Evolutionary conservation across 2,797 vertebrate species (phyloP), one percentile per base, ranked within the genome.

Genomic region (Scolopax rusticola): DNA sequence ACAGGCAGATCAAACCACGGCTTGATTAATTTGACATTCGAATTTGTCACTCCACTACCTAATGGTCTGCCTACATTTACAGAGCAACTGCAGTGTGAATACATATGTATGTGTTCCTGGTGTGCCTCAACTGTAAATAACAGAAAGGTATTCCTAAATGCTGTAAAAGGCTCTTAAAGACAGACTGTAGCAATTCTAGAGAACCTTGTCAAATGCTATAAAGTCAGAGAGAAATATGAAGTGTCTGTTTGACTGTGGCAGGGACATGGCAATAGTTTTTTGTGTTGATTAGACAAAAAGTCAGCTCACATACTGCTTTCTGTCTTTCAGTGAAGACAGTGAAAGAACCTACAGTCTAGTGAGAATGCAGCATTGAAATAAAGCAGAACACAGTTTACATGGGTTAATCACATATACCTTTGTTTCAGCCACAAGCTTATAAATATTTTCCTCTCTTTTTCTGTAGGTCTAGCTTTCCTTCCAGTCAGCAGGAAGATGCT

Each of bases 11-110:
- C 78, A 96, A 79, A 90, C 56, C 27, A 70, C 0, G 7, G 48
- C 71, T 82, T 90, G 86, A 90, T 95, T 95, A 92, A 93, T 87
- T 65, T 95, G 82, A 68, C 73, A 84, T 83, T 96, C 1, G 0
- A 68, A 74, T 95, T 90, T 94, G 68, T 96, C 78, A 67, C 71
- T 87, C 51, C 9, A 6, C n/a, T 89, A 53, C 51, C 56, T 87
- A 84, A 89, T 28, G 56, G 81, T 59, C 96, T 96, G 77, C 54
- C 80, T 82, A 61, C 24, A 50, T 70, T 89, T 92, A 77, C 36
- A 63, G 51, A 92, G 40, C n/a, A 73, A 77, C 32, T 40, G 60
- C 40, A 51, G 67, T 32, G 53, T 76, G 50, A 90, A 95, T 93
- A 89, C 75, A 92, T 90, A 60, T 75, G 89, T 61, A 71, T 85